Evolutionary conservation across 2,888 invertebrate genomes (phyloP), one percentile per base, ranked within the genome.

Genomic region (Pseudoips prasinana): DNA sequence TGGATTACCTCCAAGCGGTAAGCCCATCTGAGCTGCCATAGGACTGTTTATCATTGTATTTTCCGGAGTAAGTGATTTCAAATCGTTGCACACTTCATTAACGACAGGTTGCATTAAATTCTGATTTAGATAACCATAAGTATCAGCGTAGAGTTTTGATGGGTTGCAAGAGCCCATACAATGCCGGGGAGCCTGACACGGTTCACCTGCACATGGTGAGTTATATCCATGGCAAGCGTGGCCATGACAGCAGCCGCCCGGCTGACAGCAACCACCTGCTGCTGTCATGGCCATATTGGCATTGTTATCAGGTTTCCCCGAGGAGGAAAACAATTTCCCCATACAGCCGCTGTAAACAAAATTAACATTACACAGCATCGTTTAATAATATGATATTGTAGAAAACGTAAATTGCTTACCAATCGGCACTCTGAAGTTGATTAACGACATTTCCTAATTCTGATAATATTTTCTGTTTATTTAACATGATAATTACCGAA

Each of bases 371-470:
- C n/a, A n/a, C n/a, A n/a, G n/a, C n/a, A n/a, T n/a, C n/a, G n/a
- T n/a, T n/a, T n/a, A n/a, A n/a, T n/a, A n/a, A n/a, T n/a, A n/a
- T n/a, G n/a, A n/a, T n/a, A n/a, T n/a, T n/a, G n/a, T n/a, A n/a
- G n/a, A n/a, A n/a, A n/a, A 14, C 14, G 5, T 14, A 3, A 5
- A 42, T 56, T 19, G 51, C 72, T 71, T 58, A 88, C 88, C 88
- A 88, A 50, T 88, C 84, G 20, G 83, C 85, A 52, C 75, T 85
- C 35, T 87, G 74, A 14, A 88, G 62, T 58, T 87, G 84, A 59
- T 77, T 84, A 52, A 88, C 71, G 20, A 88, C 85, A 60, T 70
- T 86, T n/a, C 85, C 85, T 33, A 88, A 65, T 62, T 88, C 87
- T 49, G 55, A 78, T 31, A 88, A 64, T 55, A 88, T 84, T 57